Evolutionary conservation across 2,888 invertebrate genomes (phyloP).

Genomic region (Lithophane semibrunnea): DNA sequence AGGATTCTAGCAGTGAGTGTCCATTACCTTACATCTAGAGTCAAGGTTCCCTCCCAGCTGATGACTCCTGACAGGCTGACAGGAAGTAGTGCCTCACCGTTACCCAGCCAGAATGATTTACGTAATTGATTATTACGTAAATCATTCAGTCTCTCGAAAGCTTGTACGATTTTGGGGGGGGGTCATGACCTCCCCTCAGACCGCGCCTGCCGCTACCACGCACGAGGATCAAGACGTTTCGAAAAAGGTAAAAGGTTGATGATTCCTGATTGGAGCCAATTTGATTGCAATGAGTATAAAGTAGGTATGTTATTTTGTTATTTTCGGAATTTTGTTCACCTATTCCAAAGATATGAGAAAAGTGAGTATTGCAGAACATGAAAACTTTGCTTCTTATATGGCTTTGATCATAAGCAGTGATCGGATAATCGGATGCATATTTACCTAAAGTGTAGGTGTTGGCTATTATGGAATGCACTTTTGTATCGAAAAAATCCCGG

Average conservation of each 20-base stretch:
- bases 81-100: slow-evolving; percentile 93
- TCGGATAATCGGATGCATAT: too few relatives aligned
- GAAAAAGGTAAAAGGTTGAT: neutral
- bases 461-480: too few relatives aligned
- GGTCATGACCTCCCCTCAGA: too few relatives aligned
- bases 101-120: too few relatives aligned
- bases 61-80: slow-evolving; percentile 94
- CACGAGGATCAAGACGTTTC: slow-evolving; percentile 86
- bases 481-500: too few relatives aligned
- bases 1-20: slow-evolving; percentile 93
- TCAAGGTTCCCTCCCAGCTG: slow-evolving; percentile 92
- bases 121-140: too few relatives aligned
- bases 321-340: too few relatives aligned
- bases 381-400: too few relatives aligned
- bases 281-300: neutral
- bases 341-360: neutral
- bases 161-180: too few relatives aligned
- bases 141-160: too few relatives aligned
- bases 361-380: neutral
- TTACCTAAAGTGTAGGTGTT: too few relatives aligned
- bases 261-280: neutral
- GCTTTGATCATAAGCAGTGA: neutral
- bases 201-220: slow-evolving; percentile 93
- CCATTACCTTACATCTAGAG: slow-evolving; percentile 4
- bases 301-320: neutral